Conservation (phyloP, 2,888 invertebrate species). For the Thymelicus lineola region DNA sequence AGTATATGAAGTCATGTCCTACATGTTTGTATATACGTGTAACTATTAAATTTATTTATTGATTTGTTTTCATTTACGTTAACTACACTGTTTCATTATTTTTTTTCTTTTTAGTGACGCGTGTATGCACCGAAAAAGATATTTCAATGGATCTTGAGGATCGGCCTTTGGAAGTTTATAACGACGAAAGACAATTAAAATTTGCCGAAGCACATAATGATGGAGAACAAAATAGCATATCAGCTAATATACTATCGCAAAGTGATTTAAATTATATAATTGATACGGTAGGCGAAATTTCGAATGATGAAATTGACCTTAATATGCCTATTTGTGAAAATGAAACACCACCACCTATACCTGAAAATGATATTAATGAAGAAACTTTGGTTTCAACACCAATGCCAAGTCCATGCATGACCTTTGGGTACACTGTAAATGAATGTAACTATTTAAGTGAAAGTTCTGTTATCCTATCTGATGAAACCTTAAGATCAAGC, state of each 20-base stretch:
- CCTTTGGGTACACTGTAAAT: constrained; percentile 21
- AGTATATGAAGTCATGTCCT: constrained; percentile 31
- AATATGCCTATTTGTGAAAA: neutral
- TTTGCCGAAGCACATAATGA: no score
- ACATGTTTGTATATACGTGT: constrained; percentile 34
- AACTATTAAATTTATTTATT: no score
- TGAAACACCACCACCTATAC: neutral
- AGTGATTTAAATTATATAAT: constrained; percentile 40
- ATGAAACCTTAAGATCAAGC: constrained; percentile 36
- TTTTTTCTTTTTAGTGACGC: constrained; percentile 17
- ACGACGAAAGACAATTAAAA: constrained; percentile 22
- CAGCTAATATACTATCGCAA: constrained; percentile 37
- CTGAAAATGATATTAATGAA: neutral
- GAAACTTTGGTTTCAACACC: constrained; percentile 34
- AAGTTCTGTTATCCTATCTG: constrained; percentile 14
- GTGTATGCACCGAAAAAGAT: constrained; percentile 21
- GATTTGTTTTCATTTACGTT: constrained; percentile 32
- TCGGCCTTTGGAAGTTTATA: constrained; percentile 20
- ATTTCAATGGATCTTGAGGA: constrained; percentile 33
- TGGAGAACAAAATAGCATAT: constrained; percentile 32
- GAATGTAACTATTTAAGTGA: constrained; percentile 14
- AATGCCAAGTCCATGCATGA: constrained; percentile 39
- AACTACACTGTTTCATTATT: neutral
- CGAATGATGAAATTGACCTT: constrained; percentile 28
- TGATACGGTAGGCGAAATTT: constrained; percentile 39